Evolutionary conservation across 2,888 invertebrate species (phyloP), one percentile per base, ranked within the genome.

Genomic region (Bugula neritina): DNA sequence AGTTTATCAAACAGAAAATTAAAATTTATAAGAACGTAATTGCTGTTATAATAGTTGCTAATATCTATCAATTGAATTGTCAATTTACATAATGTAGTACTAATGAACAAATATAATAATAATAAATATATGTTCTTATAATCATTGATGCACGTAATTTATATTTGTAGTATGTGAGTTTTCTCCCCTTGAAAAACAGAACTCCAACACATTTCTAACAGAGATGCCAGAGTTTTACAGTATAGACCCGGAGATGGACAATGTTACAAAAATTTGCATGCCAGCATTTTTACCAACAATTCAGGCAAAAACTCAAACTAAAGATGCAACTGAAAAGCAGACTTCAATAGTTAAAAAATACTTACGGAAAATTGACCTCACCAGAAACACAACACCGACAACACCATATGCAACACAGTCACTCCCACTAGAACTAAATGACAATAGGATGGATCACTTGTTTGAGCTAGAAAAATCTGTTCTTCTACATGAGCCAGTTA

Each of bases 241-340:
- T 13, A 63, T 63, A 34, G 63, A 63, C 5, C 29, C 63, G 27
- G 27, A 63, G 2, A 31, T n/a, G 27, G 63, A 27, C 10, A 13
- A 31, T 31, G 31, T 34, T 5, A 63, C 13, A 31, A 63, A 63
- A 27, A 63, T 63, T 3, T 63, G 31, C 29, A 63, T 63, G 63
- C 63, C 63, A 31, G 63, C 63, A 29, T 63, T 63, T 63, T n/a
- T 63, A 31, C 63, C 63, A 31, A 63, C 63, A 63, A 63, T 63
- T 25, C 63, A 63, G 31, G 63, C 63, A 29, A 63, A 25, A 29
- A 63, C 63, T 27, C 63, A 63, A 13, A 31, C 63, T 17, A 63
- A 63, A 34, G 21, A 5, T 63, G 3, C 2, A 2, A 31, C 5
- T 31, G 17, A 63, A 10, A 63, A 27, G 3, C 21, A 63, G 27